Conservation (phyloP, 1,140 invertebrate genomes). For the Zaprionus camerounensis region DNA sequence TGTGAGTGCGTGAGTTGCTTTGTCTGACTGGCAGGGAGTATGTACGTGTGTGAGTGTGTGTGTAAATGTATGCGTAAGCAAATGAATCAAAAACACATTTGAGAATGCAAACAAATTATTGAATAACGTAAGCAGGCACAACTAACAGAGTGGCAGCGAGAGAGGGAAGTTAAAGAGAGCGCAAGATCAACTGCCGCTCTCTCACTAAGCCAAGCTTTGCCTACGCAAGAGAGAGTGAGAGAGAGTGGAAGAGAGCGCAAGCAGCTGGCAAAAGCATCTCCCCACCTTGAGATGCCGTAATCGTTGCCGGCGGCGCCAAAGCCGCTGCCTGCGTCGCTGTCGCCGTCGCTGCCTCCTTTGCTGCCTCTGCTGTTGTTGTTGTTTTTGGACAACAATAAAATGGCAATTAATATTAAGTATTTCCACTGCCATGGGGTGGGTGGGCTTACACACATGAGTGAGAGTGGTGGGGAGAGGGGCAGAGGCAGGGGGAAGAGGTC, state of each 20-base stretch:
- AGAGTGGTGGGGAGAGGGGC: slow-evolving; percentile 1
- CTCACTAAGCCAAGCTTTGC: slow-evolving; percentile 28
- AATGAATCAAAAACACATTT: slow-evolving; percentile 63
- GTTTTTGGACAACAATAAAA: slow-evolving; percentile 36
- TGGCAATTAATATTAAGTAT: slow-evolving; percentile 44
- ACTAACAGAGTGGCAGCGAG: slow-evolving; percentile 2
- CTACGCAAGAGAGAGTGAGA: not conserved
- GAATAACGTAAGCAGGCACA: slow-evolving; percentile 54
- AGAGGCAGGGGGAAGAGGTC: slow-evolving; percentile 21
- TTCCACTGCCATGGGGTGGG: slow-evolving; percentile 20
- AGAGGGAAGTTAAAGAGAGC: not conserved
- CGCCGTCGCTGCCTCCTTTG: not conserved
- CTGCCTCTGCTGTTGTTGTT: slow-evolving; percentile 22
- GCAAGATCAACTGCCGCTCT: not conserved
- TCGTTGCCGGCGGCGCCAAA: slow-evolving; percentile 31
- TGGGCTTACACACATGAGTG: slow-evolving; percentile 33
- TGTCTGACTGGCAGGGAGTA: slow-evolving; percentile 3
- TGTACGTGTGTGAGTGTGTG: slow-evolving; percentile 16
- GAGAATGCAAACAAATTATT: slow-evolving; percentile 78
- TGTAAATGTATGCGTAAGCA: slow-evolving; percentile 47
- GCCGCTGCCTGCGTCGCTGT: not conserved
- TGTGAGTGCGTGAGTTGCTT: slow-evolving; percentile 34
- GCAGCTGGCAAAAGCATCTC: not conserved
- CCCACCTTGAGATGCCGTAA: slow-evolving; percentile 40
- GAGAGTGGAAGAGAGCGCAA: not conserved